phyloP scores from a whole-genome alignment of 2,113 vertebrate species.

The Caranx ignobilis region DNA sequence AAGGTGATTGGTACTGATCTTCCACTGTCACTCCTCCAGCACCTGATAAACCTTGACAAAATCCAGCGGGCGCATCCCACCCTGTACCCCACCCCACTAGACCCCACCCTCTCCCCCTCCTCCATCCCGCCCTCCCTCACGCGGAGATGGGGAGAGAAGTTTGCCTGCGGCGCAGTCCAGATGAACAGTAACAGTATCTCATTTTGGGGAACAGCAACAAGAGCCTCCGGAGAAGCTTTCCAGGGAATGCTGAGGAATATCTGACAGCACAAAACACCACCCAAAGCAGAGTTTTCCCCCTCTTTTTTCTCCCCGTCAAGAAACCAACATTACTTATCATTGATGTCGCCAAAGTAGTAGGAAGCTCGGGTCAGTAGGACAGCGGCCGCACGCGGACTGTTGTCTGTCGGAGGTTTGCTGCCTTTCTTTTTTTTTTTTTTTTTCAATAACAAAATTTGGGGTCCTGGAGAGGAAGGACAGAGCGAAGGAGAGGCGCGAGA shows the following conservation, averaged over 20 bases:
- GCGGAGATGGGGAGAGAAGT: slow-evolving; percentile 75
- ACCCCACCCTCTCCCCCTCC: slow-evolving; percentile 55
- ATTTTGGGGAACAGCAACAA: slow-evolving; percentile 55
- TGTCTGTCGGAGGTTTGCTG: slow-evolving; percentile 27
- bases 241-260: slow-evolving; percentile 69
- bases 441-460: slow-evolving; percentile 1
- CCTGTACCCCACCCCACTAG: slow-evolving; percentile 60
- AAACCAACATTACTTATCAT: not conserved
- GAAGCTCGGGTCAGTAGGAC: slow-evolving; percentile 62
- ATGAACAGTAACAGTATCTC: slow-evolving; percentile 65
- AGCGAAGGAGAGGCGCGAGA: slow-evolving; percentile 1
- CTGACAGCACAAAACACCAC: slow-evolving; percentile 10
- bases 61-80: slow-evolving; percentile 57
- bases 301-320: not conserved
- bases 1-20: slow-evolving; percentile 41
- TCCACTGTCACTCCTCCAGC: slow-evolving; percentile 34
- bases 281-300: slow-evolving; percentile 21
- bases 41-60: slow-evolving; percentile 57
- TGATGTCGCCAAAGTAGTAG: slow-evolving; percentile 70
- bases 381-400: slow-evolving; percentile 63
- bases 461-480: slow-evolving; percentile 45
- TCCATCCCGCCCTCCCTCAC: slow-evolving; percentile 35
- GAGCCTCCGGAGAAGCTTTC: slow-evolving; percentile 60
- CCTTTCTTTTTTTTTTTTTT: not conserved
- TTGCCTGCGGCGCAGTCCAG: slow-evolving; percentile 66